phyloP scores from a whole-genome alignment of 2,888 invertebrate genomes.

The Lithophane semibrunnea region DNA sequence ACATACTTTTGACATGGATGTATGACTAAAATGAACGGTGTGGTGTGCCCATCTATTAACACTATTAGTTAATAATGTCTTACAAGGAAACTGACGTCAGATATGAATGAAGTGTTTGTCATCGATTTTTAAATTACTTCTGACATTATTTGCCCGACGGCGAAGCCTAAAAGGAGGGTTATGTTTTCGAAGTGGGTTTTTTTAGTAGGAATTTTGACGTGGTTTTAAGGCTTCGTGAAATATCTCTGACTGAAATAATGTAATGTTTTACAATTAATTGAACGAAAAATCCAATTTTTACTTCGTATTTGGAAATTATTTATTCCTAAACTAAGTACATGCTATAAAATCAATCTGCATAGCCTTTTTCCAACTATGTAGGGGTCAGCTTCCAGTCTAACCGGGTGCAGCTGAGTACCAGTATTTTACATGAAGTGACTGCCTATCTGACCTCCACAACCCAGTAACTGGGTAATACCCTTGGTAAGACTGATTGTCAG shows the following conservation, averaged over 20 bases:
- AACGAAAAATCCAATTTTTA: not conserved
- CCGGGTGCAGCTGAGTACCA: no score
- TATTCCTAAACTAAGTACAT: no score
- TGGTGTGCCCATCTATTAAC: slow-evolving; percentile 51
- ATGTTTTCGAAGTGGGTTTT: not conserved
- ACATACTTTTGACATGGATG: fast-evolving
- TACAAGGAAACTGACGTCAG: slow-evolving; percentile 64
- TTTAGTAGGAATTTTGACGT: not conserved
- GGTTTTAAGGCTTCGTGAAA: not conserved
- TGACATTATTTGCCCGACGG: slow-evolving; percentile 2
- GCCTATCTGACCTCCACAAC: no score
- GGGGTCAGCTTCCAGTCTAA: no score
- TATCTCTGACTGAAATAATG: no score
- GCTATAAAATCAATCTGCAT: no score
- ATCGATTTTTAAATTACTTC: slow-evolving; percentile 18
- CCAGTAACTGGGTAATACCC: no score
- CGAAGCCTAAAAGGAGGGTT: not conserved
- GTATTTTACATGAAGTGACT: no score
- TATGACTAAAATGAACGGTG: slow-evolving; percentile 20
- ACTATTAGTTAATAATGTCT: slow-evolving; percentile 48
- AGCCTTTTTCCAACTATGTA: no score
- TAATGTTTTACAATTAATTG: not conserved
- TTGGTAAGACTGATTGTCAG: no score
- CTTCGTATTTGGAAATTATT: no score
- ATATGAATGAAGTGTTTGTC: slow-evolving; percentile 56